These are phyloP conservation scores for Zoroaster sp. DNA, from an alignment of 53 echinoderm and acorn worm species.

Conservation along the genomic window DNA sequence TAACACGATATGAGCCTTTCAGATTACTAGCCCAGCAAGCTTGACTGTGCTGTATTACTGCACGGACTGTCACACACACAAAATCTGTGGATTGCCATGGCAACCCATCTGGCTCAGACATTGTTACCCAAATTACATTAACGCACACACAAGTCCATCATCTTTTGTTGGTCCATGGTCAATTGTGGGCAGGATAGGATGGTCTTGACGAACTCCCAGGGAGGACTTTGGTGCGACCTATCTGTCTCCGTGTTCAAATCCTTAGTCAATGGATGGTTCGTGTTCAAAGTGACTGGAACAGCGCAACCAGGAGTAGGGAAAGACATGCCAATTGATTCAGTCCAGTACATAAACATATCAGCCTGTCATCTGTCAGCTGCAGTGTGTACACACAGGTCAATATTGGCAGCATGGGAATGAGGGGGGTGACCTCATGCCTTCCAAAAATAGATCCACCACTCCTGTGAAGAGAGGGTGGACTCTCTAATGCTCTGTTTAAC, in stretches of 20 bases:
- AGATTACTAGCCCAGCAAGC: conserved; percentile 29
- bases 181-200: background rate
- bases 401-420: background rate
- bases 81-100: conserved; percentile 42
- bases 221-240: background rate
- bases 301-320: background rate
- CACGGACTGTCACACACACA: conserved; percentile 11
- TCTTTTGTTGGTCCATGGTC: conserved; percentile 44
- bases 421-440: background rate
- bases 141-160: conserved; percentile 26
- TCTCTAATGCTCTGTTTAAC: conserved; percentile 6
- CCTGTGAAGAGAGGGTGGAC: background rate
- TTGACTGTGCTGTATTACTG: conserved; percentile 4
- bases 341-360: conserved; percentile 49
- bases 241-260: background rate
- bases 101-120: conserved; percentile 32
- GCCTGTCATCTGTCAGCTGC: conserved; percentile 44
- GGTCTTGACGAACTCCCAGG: background rate
- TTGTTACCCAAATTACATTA: conserved; percentile 51
- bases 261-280: background rate
- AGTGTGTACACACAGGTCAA: conserved; percentile 44
- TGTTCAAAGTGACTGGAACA: conserved; percentile 15
- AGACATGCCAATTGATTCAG: conserved; percentile 53
- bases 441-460: background rate
- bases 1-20: background rate